Percentiles rank a stretch among this genome's conserved stretches.
These are phyloP conservation scores for Phyllopteryx taeniolatus DNA, from an alignment of 2,113 vertebrate genomes.

Conservation along the genomic window DNA sequence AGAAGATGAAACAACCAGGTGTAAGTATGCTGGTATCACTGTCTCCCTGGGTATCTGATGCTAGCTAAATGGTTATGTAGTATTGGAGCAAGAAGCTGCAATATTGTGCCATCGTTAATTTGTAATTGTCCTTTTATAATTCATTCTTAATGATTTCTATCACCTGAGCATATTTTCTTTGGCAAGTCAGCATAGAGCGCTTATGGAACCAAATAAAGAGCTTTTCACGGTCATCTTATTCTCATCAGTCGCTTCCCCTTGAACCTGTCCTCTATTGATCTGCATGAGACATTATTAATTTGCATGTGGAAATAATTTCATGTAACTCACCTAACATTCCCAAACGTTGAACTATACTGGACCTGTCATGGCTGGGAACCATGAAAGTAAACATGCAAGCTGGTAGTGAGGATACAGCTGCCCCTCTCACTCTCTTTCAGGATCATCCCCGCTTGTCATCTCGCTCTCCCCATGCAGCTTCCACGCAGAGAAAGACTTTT, in stretches of 20 bases:
- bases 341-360: slow-evolving; percentile 28
- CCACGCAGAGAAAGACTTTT: slow-evolving; percentile 77
- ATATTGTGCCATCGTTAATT: neutral
- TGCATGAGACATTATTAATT: slow-evolving; percentile 39
- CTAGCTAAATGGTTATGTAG: neutral
- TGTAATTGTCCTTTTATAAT: neutral
- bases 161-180: slow-evolving; percentile 24
- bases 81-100: slow-evolving; percentile 6
- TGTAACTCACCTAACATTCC: slow-evolving; percentile 52
- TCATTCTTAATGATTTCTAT: neutral
- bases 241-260: slow-evolving; percentile 23
- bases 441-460: slow-evolving; percentile 74
- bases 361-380: slow-evolving; percentile 53
- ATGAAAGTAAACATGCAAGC: slow-evolving; percentile 56
- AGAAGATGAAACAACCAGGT: slow-evolving; percentile 99
- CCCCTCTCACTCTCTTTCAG: slow-evolving; percentile 74
- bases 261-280: slow-evolving; percentile 23
- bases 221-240: slow-evolving; percentile 22
- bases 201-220: slow-evolving; percentile 12
- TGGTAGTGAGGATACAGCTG: slow-evolving; percentile 70
- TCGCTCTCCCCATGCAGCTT: slow-evolving; percentile 72
- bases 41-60: neutral
- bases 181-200: slow-evolving; percentile 16
- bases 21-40: slow-evolving; percentile 76
- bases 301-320: slow-evolving; percentile 54